A percentile compares a stretch with the other conserved stretches of the same genome.
Conservation (phyloP, 2,113 vertebrate species). For the Pollimyrus isidori region DNA sequence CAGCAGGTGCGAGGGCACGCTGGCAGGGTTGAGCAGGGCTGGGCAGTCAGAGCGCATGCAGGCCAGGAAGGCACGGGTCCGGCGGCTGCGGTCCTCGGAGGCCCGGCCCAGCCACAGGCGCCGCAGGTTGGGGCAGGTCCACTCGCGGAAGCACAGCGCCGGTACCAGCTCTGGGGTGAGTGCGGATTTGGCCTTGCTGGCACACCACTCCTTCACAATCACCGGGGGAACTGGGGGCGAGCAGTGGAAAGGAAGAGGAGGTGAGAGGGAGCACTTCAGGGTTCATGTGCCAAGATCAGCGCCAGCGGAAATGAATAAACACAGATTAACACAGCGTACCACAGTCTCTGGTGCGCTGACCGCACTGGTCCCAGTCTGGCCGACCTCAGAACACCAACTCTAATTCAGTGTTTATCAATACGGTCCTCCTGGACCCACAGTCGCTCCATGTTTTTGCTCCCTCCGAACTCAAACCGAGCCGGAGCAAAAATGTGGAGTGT, state of each 20-base stretch:
- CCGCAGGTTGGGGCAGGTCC: constrained; percentile 85
- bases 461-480: background rate
- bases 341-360: background rate
- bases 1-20: constrained; percentile 82
- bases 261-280: background rate
- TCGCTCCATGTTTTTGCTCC: background rate
- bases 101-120: constrained; percentile 84
- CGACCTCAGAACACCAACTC: background rate
- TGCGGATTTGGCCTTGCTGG: constrained; percentile 83
- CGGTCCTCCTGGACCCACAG: background rate
- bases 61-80: constrained; percentile 83
- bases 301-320: background rate
- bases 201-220: constrained; percentile 87
- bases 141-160: constrained; percentile 81
- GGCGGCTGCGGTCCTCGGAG: constrained; percentile 81
- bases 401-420: background rate
- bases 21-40: constrained; percentile 80
- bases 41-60: constrained; percentile 86
- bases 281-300: background rate
- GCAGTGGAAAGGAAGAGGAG: background rate
- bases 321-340: background rate
- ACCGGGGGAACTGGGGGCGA: constrained; percentile 72
- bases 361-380: background rate
- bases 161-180: constrained; percentile 84
- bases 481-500: background rate